Evolutionary conservation across 2,797 vertebrate genomes (phyloP), one percentile per base, ranked within the genome.

Genomic region (Coracias cyanogaster): DNA sequence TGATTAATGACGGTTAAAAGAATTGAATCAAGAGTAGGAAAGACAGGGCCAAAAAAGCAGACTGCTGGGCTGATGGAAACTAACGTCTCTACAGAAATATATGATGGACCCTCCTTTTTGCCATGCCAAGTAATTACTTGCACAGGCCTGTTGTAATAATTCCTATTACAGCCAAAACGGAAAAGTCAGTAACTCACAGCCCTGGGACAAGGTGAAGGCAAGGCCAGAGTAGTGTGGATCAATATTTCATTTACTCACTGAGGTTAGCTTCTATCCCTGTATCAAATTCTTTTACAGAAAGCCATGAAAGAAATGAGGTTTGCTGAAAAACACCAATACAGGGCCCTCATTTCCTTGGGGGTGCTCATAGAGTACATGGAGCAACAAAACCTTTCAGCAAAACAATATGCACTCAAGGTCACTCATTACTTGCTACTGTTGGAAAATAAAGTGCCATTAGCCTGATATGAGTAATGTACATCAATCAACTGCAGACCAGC

Each of bases 211-310:
- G 99, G 99, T 99, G 99, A 99, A 99, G 99, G 99, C 99, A 99
- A 99, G 99, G 99, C 99, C 99, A 99, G 98, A 97, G 98, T 98
- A 98, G 98, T 97, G 97, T 92, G 98, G 99, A 99, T 99, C 99
- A 99, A 99, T 99, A 99, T 99, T 99, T 99, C 99, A 99, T 99
- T 99, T 99, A 99, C 99, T 99, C 98, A 98, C 98, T 98, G 98
- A 98, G 98, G 98, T 98, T 98, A 98, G 98, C 98, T 98, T 98
- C 99, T 98, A 97, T 98, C 98, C 98, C 98, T 98, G 99, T 99
- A 99, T 99, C 99, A 99, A 99, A 99, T 99, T 98, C 99, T 98
- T 97, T 99, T 98, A 98, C 98, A 98, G 97, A 98, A 97, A 98
- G 98, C 96, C 96, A 98, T 98, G 98, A 98, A 99, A 98, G 99